phyloP scores from a whole-genome alignment of 2,888 invertebrate genomes.

The Brachypalpus laphriformis region DNA sequence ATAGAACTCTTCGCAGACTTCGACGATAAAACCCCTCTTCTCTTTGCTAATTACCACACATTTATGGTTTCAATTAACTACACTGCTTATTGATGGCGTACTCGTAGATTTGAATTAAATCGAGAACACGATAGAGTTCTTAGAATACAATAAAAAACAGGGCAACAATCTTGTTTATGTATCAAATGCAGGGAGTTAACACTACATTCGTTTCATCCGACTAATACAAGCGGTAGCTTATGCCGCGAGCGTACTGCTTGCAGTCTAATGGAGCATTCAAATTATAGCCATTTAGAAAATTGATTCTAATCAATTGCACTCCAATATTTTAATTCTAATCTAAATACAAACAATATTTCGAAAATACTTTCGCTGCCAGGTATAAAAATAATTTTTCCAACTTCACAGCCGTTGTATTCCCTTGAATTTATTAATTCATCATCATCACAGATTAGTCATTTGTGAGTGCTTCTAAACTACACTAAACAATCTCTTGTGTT shows the following conservation, averaged over 20 bases:
- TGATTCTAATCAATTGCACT: conserved; percentile 15
- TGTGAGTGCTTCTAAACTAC: neutral
- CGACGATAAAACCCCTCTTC: no score
- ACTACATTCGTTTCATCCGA: neutral
- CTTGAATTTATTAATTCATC: conserved; percentile 3
- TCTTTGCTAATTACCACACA: no score
- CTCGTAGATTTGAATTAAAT: no score
- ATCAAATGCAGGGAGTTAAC: no score
- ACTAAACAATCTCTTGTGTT: conserved; percentile 16
- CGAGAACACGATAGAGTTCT: no score
- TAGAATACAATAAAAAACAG: no score
- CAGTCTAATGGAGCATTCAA: neutral
- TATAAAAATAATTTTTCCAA: neutral
- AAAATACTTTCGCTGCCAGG: neutral
- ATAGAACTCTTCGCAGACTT: no score
- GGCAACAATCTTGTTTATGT: no score
- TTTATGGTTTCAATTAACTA: no score
- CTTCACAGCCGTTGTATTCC: neutral
- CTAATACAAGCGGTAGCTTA: neutral
- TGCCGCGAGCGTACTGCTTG: neutral
- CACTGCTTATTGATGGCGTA: no score
- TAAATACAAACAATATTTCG: neutral
- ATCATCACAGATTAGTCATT: conserved; percentile 20
- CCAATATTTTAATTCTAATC: conserved; percentile 25
- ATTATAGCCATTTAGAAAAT: conserved; percentile 13